Base-by-base conservation (phyloP, 2,888 invertebrate genomes). In the Apeira syringaria region DNA sequence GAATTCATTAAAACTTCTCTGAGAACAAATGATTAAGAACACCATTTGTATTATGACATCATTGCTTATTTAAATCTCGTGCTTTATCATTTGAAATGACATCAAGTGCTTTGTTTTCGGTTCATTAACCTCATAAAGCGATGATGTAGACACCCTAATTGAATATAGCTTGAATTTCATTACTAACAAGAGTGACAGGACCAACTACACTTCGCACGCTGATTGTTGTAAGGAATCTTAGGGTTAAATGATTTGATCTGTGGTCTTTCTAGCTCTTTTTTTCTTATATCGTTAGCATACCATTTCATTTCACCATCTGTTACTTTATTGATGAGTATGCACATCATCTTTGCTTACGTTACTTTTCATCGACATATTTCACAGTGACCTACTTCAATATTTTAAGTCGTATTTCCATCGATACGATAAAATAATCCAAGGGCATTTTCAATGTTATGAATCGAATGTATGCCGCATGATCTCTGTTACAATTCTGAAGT, bases 221-320 rank as follows among this genome's bases (percentile, higher is more conserved):
- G 88, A 86, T 86, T 87, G 84, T 77, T 58, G 63, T 55, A 56
- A 74, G 68, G 84, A 85, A 84, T 85, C 78, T 72, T 60, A 50
- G 61, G 81, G 86, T 87, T 72, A 85, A 85, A 68, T 79, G 61
- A 82, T 75, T 74, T 85, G 81, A 88, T 85, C 74, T 47, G 50
- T 62, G 40, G 36, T 32, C 56, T 64, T 59, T 59, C 73, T 73
- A 64, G 63, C 59, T 71, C 56, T 48, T 60, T 54, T 58, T 42
- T 52, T 54, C 56, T 56, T 47, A 36, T 53, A 37, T 65, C 56
- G 47, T 43, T 34, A 54, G 53, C 56, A 47, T 49, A 59, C 38
- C 53, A 40, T 65, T 56, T 47, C 52, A 38, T 53, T 59, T 47
- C 43, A 41, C 31, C 50, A 48, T 49, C 46, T 35, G 51, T 55